Percentiles rank a stretch among this genome's conserved stretches.
phyloP scores from a whole-genome alignment of 2,797 vertebrate species.

The Tadarida brasiliensis region DNA sequence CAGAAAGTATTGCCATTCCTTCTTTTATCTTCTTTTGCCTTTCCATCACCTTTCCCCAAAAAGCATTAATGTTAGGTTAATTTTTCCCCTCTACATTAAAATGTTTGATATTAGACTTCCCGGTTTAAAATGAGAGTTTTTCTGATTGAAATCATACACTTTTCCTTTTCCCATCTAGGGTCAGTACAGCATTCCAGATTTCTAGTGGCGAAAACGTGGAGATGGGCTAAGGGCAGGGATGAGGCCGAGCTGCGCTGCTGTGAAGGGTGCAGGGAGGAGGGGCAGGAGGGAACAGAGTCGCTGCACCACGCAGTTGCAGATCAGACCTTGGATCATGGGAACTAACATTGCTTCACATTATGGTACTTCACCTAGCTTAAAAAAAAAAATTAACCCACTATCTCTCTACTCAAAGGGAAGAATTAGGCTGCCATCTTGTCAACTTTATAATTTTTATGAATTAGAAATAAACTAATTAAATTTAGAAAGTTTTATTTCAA shows the following conservation, averaged over 20 bases:
- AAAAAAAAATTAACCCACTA: background rate
- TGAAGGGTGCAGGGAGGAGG: background rate
- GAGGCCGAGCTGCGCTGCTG: background rate
- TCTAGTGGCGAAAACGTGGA: constrained; percentile 29
- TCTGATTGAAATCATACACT: background rate
- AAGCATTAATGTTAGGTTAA: background rate
- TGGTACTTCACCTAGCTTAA: background rate
- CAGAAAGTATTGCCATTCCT: background rate
- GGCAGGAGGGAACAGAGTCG: background rate
- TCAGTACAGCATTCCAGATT: background rate
- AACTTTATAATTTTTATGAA: constrained; percentile 55
- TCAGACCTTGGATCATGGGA: background rate
- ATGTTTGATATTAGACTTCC: background rate
- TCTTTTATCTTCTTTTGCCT: background rate
- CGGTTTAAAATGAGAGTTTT: constrained; percentile 47
- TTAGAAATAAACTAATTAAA: constrained; percentile 56
- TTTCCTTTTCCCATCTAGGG: background rate
- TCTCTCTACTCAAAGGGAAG: constrained; percentile 4
- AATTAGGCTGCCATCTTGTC: constrained; percentile 16
- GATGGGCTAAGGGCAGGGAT: background rate
- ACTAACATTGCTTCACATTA: background rate
- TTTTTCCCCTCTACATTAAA: background rate
- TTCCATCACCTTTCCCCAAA: background rate
- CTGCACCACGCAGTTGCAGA: background rate
- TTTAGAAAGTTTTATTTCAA: constrained; percentile 60